Conservation (phyloP, 2,888 invertebrate genomes). For the Baccha elongata region DNA sequence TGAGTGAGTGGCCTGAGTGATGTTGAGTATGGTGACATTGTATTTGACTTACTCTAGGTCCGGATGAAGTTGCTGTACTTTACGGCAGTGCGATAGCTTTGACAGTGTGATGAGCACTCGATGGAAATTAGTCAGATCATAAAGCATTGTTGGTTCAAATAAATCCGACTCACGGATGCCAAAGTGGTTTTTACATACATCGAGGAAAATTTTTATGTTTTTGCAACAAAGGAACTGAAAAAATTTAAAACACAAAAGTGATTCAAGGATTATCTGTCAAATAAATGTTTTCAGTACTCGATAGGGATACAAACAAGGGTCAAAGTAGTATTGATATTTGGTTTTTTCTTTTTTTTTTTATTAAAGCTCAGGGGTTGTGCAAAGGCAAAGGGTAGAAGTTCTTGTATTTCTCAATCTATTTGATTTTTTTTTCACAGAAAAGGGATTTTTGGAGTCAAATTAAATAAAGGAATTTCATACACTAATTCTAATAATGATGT, state of each 20-base stretch:
- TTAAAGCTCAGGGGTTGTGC: not conserved
- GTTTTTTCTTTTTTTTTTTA: not conserved
- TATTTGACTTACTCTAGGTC: slow-evolving; percentile 88
- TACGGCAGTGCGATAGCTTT: slow-evolving; percentile 91
- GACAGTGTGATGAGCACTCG: slow-evolving; percentile 95
- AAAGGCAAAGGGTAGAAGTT: not conserved
- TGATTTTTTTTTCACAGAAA: not conserved
- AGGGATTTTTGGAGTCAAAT: not conserved
- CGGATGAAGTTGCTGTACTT: slow-evolving; percentile 83
- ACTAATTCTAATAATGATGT: not conserved
- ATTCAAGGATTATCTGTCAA: slow-evolving; percentile 25
- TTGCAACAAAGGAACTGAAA: slow-evolving; percentile 96
- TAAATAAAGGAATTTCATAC: not conserved
- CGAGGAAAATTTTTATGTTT: slow-evolving; percentile 96
- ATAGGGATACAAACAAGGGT: slow-evolving; percentile 35
- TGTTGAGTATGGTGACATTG: not conserved
- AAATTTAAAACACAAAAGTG: slow-evolving; percentile 39
- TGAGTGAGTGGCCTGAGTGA: not conserved
- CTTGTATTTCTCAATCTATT: not conserved
- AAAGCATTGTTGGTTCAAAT: slow-evolving; percentile 97
- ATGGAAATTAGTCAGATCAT: slow-evolving; percentile 97
- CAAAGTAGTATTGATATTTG: slow-evolving; percentile 59
- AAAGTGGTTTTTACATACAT: slow-evolving; percentile 92
- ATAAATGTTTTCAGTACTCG: slow-evolving; percentile 23
- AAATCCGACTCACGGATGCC: slow-evolving; percentile 92